Conservation (phyloP, 2,113 vertebrate genomes). For the Rhinolophus sinicus region DNA sequence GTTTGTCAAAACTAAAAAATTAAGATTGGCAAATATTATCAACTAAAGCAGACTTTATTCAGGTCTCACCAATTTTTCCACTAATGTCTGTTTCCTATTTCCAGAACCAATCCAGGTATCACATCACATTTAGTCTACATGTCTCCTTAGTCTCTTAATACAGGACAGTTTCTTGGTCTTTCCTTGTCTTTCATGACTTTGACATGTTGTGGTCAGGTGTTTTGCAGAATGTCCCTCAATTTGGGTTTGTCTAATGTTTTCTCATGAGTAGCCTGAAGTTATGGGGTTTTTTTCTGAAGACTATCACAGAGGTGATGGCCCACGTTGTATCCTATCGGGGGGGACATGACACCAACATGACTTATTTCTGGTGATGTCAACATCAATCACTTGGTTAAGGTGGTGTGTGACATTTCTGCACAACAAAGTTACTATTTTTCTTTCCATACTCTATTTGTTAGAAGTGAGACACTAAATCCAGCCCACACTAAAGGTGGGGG, state of each 20-base stretch:
- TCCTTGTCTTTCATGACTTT: background rate
- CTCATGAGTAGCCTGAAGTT: background rate
- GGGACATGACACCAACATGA: background rate
- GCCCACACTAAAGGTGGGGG: background rate
- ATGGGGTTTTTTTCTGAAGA: background rate
- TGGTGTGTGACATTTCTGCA: background rate
- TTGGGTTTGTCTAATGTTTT: background rate
- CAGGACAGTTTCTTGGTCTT: background rate
- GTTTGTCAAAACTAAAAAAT: slow-evolving; percentile 6
- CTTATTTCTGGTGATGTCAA: background rate
- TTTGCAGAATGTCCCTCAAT: background rate
- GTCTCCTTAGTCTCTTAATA: background rate
- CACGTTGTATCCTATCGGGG: background rate
- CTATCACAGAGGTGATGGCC: background rate
- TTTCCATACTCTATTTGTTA: background rate
- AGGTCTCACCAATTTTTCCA: background rate
- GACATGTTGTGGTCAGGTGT: background rate
- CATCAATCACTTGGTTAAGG: background rate
- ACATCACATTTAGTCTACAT: background rate
- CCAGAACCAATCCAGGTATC: background rate
- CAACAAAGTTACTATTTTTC: background rate
- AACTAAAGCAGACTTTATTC: background rate
- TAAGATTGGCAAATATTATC: background rate
- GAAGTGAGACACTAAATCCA: background rate
- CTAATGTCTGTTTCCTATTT: background rate